Base-by-base conservation (phyloP, 2,797 vertebrate species). In the Spinus olivaceus region DNA sequence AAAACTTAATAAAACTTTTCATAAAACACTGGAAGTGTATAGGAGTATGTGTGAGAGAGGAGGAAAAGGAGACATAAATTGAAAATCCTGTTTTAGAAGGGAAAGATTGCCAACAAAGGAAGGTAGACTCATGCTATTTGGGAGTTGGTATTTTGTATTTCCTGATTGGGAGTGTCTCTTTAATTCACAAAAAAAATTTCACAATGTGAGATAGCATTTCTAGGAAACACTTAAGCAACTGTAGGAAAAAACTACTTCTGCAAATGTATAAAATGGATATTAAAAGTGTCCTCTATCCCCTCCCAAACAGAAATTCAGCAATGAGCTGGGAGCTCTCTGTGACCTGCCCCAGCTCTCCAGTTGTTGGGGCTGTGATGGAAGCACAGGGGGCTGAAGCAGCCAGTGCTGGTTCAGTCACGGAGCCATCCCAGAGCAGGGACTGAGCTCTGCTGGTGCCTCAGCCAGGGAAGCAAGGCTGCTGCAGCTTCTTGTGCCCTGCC, bases 401-500 rank as follows among this genome's bases (percentile, higher is more conserved):
- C 53, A 10, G 10, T 21, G 24, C 14, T 39, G 8, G 25, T 16
- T 50, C 24, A 6, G 27, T 21, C 35, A 2, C 1, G 0, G 8
- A 59, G 60, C 82, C 24, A 2, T 30, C 60, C 49, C 49, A 18
- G 20, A 17, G 51, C 67, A 25, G 24, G 3, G 13, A 1, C 1
- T 42, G 27, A 41, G 79, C 24, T 85, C 63, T 50, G 81, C 10
- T 2, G 4, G 13, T 32, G 42, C 25, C 71, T 51, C 39, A 33
- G 76, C 57, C 24, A 1, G 1, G 53, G 70, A 23, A 30, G 37
- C n/a, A 10, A 25, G 19, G 11, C 18, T 6, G 9, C 73, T 27
- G 46, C 12, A 37, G 76, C 60, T 27, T 33, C 12, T 44, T 8
- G 7, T 2, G 14, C 23, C 17, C 54, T 61, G 63, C 73, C 70